Evolutionary conservation across 2,888 invertebrate species (phyloP).

Genomic region (Orthonevra nobilis): DNA sequence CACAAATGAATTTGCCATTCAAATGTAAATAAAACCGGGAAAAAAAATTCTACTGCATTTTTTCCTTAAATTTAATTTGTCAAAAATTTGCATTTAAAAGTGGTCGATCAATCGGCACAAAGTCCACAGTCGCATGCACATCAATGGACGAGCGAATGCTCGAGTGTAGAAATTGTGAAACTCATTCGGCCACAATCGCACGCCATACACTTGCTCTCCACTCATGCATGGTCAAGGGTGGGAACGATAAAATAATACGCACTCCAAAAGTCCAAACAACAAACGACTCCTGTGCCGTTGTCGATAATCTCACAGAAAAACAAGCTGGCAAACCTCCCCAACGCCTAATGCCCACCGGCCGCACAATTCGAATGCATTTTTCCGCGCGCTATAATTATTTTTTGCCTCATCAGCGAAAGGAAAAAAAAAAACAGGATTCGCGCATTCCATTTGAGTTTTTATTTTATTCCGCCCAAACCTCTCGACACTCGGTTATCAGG

Average conservation of each 20-base stretch:
- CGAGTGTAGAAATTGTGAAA: slow-evolving; percentile 52
- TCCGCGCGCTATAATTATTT: slow-evolving; percentile 68
- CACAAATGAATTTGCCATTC: slow-evolving; percentile 21
- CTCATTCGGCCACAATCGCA: slow-evolving; percentile 50
- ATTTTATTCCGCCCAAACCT: slow-evolving; percentile 33
- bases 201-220: slow-evolving; percentile 47
- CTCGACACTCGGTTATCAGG: slow-evolving; percentile 61
- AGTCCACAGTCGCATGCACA: neutral
- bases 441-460: slow-evolving; percentile 45
- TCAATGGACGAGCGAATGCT: neutral
- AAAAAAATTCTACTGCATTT: slow-evolving; percentile 17
- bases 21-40: slow-evolving; percentile 9
- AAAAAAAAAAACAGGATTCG: slow-evolving; percentile 9
- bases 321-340: slow-evolving; percentile 28
- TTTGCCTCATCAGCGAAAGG: slow-evolving; percentile 11
- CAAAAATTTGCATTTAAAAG: slow-evolving; percentile 68
- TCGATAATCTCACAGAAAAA: slow-evolving; percentile 63
- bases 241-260: slow-evolving; percentile 65
- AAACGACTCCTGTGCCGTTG: slow-evolving; percentile 40
- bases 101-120: slow-evolving; percentile 43
- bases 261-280: slow-evolving; percentile 59
- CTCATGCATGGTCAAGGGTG: slow-evolving; percentile 47
- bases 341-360: slow-evolving; percentile 22
- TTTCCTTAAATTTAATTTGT: slow-evolving; percentile 66
- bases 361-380: slow-evolving; percentile 54